These are phyloP conservation scores for Tinamus major DNA, from an alignment of 2,797 vertebrate genomes.

Conservation along the genomic window DNA sequence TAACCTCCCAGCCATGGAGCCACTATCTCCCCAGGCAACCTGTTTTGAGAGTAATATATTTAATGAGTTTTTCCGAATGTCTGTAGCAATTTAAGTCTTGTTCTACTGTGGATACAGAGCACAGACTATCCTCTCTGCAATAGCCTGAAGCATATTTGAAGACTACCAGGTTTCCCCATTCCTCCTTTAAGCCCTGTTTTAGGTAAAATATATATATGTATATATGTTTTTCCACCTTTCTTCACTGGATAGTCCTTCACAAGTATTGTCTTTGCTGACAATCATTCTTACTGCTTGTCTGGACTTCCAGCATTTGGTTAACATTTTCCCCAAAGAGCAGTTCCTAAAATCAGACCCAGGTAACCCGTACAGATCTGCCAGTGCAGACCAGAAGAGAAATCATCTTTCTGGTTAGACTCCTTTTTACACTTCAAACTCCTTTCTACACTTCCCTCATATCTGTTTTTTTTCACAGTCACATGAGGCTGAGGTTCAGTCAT, in stretches of 20 bases:
- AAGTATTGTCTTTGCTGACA: not conserved
- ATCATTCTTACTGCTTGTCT: not conserved
- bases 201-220: not conserved
- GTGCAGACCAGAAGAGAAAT: not conserved
- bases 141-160: not conserved
- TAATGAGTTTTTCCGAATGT: not conserved
- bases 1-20: not conserved
- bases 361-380: not conserved
- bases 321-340: too few species aligned
- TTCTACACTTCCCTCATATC: not conserved
- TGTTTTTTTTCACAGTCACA: not conserved
- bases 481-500: accelerated
- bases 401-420: not conserved
- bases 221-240: not conserved
- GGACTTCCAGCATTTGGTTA: not conserved
- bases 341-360: not conserved
- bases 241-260: not conserved
- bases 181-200: not conserved
- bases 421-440: not conserved
- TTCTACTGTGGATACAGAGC: not conserved
- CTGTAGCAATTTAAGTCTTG: not conserved
- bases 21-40: not conserved
- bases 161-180: not conserved
- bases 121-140: not conserved
- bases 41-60: not conserved